Evolutionary conservation across 2,888 invertebrate genomes (phyloP), one percentile per base, ranked within the genome.

Genomic region (Piscicola geometra): DNA sequence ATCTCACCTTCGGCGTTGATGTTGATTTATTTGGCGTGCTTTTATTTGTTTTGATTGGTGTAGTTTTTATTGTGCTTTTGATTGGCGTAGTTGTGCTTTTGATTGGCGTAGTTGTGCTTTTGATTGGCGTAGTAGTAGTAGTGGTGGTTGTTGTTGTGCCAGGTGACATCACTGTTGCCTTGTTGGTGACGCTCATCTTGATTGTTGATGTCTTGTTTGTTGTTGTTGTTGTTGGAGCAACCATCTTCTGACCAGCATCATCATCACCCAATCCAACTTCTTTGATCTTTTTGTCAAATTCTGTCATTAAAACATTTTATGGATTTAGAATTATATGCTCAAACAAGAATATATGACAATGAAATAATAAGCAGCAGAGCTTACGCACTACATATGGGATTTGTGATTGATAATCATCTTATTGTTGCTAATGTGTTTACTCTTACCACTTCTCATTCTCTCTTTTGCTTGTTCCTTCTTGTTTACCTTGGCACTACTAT

Each of bases 401-500:
- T n/a, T n/a, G n/a, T n/a, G n/a, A n/a, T n/a, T n/a, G n/a, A n/a
- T n/a, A n/a, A n/a, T n/a, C n/a, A n/a, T n/a, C n/a, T n/a, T n/a
- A n/a, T n/a, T n/a, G n/a, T n/a, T n/a, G n/a, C n/a, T n/a, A n/a
- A n/a, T n/a, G n/a, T n/a, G n/a, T n/a, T n/a, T n/a, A n/a, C n/a
- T n/a, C 71, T 0, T 21, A 76, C 76, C 76, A 35, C 1, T 68
- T 35, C 76, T 52, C 32, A 68, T 32, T 71, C 32, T 71, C 5
- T 76, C 60, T 3, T 71, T 47, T 21, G 70, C 47, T 30, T 76
- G 28, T 41, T 76, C 76, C 36, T 56, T 76, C 64, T 76, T 76
- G 1, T 21, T 68, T 5, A 47, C 41, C 28, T 64, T 52, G 9
- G 1, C 21, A 30, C 1, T 25, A 30, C 50, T 70, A 1, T 67